Conservation (phyloP, 2,113 vertebrate species). For the Phaetusa simplex region DNA sequence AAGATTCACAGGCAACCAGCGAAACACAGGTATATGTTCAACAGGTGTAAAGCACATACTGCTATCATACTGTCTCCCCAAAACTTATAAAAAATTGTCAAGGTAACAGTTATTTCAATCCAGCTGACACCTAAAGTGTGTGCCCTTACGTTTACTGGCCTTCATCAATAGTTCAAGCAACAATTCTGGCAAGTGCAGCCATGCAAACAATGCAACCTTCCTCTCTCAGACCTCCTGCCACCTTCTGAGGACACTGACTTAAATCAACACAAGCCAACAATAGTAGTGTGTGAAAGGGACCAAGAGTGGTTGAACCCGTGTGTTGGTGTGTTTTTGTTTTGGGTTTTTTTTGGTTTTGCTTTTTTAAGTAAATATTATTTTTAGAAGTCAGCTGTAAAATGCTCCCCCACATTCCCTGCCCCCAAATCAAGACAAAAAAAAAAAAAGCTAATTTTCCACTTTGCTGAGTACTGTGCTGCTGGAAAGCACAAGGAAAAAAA, state of each 20-base stretch:
- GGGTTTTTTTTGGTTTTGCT: background rate
- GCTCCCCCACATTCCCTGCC: too few species aligned
- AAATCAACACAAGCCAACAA: background rate
- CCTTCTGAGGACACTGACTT: background rate
- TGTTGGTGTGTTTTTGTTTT: background rate
- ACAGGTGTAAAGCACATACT: background rate
- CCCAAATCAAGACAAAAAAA: background rate
- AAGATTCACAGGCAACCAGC: background rate
- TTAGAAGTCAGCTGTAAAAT: background rate
- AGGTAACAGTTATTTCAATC: background rate
- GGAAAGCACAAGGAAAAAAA: background rate
- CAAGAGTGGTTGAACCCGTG: background rate
- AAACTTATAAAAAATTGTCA: background rate
- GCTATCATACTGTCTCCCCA: background rate
- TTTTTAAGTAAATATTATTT: background rate
- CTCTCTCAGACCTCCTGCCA: background rate
- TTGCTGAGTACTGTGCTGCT: background rate
- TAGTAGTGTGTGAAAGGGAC: background rate
- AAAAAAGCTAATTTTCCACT: background rate
- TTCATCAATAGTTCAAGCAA: background rate
- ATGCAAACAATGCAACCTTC: background rate
- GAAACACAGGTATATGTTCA: background rate
- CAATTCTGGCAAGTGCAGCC: background rate
- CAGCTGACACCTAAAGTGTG: background rate
- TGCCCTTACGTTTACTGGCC: background rate